These are phyloP conservation scores for Drosophila rellima DNA, from an alignment of 2,888 invertebrate species.

Conservation along the genomic window DNA sequence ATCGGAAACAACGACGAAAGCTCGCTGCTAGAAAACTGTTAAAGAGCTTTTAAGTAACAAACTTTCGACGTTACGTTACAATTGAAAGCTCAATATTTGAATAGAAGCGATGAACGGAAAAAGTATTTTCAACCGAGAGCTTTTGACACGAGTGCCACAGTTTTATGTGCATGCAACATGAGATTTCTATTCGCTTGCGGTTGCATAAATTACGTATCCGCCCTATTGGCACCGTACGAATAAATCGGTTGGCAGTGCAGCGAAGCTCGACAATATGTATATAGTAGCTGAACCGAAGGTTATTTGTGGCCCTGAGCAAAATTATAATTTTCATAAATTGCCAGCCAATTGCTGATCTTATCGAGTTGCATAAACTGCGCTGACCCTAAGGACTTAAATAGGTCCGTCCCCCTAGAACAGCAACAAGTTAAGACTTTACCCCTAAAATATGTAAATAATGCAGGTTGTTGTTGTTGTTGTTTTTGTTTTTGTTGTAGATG, in stretches of 20 bases:
- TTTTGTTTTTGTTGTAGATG: constrained; percentile 59
- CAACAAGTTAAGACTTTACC: constrained; percentile 48
- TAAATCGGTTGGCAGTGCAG: constrained; percentile 36
- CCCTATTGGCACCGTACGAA: constrained; percentile 22
- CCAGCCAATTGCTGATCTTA: constrained; percentile 61
- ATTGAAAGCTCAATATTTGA: constrained; percentile 7
- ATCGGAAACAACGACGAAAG: constrained; percentile 1
- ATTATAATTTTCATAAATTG: constrained; percentile 74
- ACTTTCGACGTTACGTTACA: constrained; percentile 18
- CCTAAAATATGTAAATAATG: constrained; percentile 12
- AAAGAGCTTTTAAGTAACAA: constrained; percentile 3
- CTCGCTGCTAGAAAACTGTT: constrained; percentile 9
- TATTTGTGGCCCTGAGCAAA: constrained; percentile 44
- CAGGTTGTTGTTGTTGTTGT: constrained; percentile 50
- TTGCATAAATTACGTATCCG: constrained; percentile 56
- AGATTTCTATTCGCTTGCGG: constrained; percentile 25
- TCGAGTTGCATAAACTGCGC: constrained; percentile 40
- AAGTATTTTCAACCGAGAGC: constrained; percentile 12
- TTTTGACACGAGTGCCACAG: constrained; percentile 1
- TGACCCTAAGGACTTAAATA: constrained; percentile 9
- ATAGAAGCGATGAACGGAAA: background rate
- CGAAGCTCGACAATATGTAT: constrained; percentile 31
- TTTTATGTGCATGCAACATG: constrained; percentile 8
- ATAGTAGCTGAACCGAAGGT: constrained; percentile 37
- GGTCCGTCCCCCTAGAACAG: constrained; percentile 4